A percentile compares a stretch with the other conserved stretches of the same genome.
Evolutionary conservation across 2,888 invertebrate genomes (phyloP).

Genomic region (Melanchra persicariae): DNA sequence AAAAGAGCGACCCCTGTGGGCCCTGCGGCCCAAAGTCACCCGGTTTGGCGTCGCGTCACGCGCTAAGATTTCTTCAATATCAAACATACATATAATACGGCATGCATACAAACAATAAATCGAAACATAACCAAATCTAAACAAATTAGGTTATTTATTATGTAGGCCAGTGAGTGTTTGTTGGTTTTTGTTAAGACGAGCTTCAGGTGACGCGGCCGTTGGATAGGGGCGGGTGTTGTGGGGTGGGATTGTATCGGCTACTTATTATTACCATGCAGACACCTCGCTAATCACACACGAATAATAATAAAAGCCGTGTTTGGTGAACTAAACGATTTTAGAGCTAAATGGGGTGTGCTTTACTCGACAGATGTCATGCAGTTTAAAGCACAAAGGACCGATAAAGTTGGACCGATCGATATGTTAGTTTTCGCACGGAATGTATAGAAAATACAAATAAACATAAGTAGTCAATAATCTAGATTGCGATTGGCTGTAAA

Average conservation of each 20-base stretch:
- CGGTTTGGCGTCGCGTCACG: constrained; percentile 71
- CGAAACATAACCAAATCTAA: constrained; percentile 64
- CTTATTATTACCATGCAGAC: constrained; percentile 84
- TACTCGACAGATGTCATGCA: constrained; percentile 73
- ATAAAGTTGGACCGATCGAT: constrained; percentile 15
- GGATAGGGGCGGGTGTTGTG: constrained; percentile 71
- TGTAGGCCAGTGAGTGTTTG: constrained; percentile 52
- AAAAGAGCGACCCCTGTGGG: constrained; percentile 79
- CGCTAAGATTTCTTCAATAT: constrained; percentile 69
- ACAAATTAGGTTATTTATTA: constrained; percentile 66
- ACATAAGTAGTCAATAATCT: constrained; percentile 31
- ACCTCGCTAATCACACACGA: constrained; percentile 76
- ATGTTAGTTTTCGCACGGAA: constrained; percentile 1
- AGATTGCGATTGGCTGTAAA: constrained; percentile 68
- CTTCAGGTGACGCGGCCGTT: constrained; percentile 74
- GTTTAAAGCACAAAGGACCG: constrained; percentile 61
- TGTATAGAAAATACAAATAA: constrained; percentile 9
- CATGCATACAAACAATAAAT: constrained; percentile 32
- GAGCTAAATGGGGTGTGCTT: constrained; percentile 73
- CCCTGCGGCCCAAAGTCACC: constrained; percentile 55
- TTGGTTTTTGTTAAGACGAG: constrained; percentile 74
- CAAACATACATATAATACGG: constrained; percentile 34
- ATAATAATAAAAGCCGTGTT: constrained; percentile 75
- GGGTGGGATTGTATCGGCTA: constrained; percentile 80
- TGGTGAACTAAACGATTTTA: constrained; percentile 67